A percentile compares a stretch with the other conserved stretches of the same genome.
phyloP scores from a whole-genome alignment of 2,797 vertebrate genomes.

The Rhinatrema bivittatum region DNA sequence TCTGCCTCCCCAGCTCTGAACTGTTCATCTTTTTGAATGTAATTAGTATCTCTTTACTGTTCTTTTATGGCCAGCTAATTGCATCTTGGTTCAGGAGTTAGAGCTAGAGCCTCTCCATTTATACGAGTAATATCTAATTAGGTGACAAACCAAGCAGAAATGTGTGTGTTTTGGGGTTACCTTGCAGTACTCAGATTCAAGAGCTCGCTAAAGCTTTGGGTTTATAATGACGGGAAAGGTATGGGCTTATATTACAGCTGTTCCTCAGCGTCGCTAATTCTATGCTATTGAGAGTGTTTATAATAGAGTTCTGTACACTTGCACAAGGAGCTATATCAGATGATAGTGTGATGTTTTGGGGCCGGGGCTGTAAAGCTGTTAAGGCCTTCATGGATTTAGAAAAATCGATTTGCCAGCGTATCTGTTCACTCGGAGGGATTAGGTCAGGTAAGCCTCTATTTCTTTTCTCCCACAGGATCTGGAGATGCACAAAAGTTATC shows the following conservation, averaged over 20 bases:
- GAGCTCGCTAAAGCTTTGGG: slow-evolving; percentile 4
- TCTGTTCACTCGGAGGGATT: no score
- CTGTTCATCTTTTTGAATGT: slow-evolving; percentile 39
- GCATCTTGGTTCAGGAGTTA: slow-evolving; percentile 44
- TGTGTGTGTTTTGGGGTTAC: slow-evolving; percentile 3
- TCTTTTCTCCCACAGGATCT: no score
- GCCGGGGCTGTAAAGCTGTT: no score
- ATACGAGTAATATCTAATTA: slow-evolving; percentile 32
- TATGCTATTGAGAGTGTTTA: background rate
- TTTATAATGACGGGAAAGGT: background rate
- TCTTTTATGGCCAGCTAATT: slow-evolving; percentile 47
- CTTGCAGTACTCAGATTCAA: background rate
- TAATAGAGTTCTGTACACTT: background rate
- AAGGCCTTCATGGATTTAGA: no score
- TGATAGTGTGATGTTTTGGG: no score
- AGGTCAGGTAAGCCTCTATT: no score
- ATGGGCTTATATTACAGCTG: slow-evolving; percentile 5
- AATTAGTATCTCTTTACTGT: slow-evolving; percentile 45
- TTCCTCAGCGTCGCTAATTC: slow-evolving; percentile 5
- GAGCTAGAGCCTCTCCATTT: slow-evolving; percentile 35
- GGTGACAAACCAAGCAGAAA: slow-evolving; percentile 28
- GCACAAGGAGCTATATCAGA: fast-evolving
- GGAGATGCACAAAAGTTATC: no score
- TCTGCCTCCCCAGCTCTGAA: slow-evolving; percentile 51
- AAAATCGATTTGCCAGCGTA: no score